Evolutionary conservation across 2,797 vertebrate genomes (phyloP).

Genomic region (Xiphorhynchus erythropygius): DNA sequence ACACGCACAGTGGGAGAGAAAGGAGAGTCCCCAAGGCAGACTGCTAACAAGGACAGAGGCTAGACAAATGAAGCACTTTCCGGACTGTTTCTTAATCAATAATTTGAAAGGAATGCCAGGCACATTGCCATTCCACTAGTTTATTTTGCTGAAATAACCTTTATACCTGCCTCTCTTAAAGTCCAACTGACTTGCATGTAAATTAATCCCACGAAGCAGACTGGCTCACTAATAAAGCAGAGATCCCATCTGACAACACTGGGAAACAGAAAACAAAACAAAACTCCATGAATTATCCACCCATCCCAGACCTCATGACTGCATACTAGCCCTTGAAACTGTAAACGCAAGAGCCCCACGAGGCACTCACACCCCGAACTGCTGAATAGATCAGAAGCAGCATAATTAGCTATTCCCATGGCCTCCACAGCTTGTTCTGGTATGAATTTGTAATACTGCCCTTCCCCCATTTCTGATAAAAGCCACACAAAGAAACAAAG

Average conservation of each 20-base stretch:
- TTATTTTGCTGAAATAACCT: slow-evolving; percentile 30
- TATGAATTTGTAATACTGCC: background rate
- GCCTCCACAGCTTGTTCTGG: background rate
- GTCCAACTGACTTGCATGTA: background rate
- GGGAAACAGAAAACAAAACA: background rate
- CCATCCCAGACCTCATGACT: background rate
- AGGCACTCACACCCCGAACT: background rate
- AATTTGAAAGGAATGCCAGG: background rate
- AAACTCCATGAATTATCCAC: background rate
- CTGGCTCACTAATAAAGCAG: background rate
- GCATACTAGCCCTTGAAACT: background rate
- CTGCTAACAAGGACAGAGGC: background rate
- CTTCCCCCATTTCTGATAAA: slow-evolving; percentile 13
- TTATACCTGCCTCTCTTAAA: slow-evolving; percentile 19
- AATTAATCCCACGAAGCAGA: background rate
- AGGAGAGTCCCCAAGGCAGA: background rate
- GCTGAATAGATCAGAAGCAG: background rate
- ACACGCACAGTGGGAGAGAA: background rate
- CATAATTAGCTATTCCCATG: slow-evolving; percentile 11
- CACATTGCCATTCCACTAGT: background rate
- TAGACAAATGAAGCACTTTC: background rate
- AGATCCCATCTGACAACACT: background rate
- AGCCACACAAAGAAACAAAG: background rate
- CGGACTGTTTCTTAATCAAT: background rate
- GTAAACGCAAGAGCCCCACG: background rate